Conservation (phyloP, 2,113 vertebrate species). For the Oreochromis aureus region DNA sequence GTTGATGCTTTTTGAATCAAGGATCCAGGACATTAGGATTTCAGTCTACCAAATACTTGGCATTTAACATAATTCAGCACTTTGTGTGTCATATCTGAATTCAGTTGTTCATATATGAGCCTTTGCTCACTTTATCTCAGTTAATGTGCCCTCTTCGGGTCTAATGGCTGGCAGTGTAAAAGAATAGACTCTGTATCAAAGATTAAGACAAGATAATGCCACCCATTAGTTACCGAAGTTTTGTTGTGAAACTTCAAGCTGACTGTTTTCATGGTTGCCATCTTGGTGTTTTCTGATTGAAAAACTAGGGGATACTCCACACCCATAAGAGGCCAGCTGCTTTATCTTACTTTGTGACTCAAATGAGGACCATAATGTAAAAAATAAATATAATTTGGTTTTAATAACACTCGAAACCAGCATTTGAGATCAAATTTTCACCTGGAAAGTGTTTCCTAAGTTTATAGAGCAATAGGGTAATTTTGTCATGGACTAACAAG, state of each 20-base stretch:
- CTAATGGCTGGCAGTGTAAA: not conserved
- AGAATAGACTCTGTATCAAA: not conserved
- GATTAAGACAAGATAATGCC: not conserved
- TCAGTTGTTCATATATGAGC: not conserved
- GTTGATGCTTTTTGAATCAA: not conserved
- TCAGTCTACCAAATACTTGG: not conserved
- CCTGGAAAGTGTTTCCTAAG: not conserved
- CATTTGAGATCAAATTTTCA: not conserved
- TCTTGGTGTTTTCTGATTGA: not conserved
- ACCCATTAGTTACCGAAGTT: not conserved
- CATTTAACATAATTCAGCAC: not conserved
- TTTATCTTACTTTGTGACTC: not conserved
- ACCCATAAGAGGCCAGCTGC: not conserved
- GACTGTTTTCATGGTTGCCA: not conserved
- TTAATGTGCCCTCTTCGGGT: not conserved
- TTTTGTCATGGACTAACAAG: not conserved
- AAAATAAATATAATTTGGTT: accelerated
- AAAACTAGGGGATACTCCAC: not conserved
- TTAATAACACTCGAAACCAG: not conserved
- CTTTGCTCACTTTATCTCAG: not conserved
- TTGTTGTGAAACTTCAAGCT: accelerated
- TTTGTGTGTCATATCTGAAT: not conserved
- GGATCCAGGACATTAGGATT: not conserved
- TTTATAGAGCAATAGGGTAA: not conserved
- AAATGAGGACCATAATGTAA: not conserved